Conservation (phyloP, 2,888 invertebrate genomes). For the Dasysyrphus tricinctus region DNA sequence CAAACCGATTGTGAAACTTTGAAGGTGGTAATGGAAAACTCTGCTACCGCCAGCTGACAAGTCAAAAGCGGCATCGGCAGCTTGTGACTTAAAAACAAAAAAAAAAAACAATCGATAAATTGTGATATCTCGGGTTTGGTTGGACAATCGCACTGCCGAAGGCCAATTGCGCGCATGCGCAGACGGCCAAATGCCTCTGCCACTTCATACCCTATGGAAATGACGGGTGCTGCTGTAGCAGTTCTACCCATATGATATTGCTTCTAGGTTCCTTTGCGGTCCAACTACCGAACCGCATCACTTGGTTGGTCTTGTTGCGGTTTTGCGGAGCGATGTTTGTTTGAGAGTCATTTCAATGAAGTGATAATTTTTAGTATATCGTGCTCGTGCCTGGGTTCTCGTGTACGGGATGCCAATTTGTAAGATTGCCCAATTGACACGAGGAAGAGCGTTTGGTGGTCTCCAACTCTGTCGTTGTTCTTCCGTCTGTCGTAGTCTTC, state of each 20-base stretch:
- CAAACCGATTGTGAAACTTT: conserved; percentile 39
- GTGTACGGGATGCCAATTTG: conserved; percentile 78
- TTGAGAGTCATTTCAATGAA: conserved; percentile 82
- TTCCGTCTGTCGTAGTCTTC: conserved; percentile 14
- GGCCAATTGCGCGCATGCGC: conserved; percentile 55
- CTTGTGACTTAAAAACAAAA: conserved; percentile 10
- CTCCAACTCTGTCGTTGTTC: no score
- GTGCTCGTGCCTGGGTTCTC: conserved; percentile 75
- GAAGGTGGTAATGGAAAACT: conserved; percentile 40
- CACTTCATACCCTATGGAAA: conserved; percentile 27
- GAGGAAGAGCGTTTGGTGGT: conserved; percentile 66
- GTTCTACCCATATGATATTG: background rate
- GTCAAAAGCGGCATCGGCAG: conserved; percentile 28
- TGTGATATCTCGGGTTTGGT: conserved; percentile 58
- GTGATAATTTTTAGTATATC: conserved; percentile 80
- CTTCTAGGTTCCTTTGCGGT: conserved; percentile 43
- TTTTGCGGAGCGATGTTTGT: conserved; percentile 33
- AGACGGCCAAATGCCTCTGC: conserved; percentile 24
- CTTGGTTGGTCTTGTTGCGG: conserved; percentile 12
- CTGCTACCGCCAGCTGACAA: conserved; percentile 41
- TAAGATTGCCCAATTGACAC: conserved; percentile 81
- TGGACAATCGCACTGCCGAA: conserved; percentile 45
- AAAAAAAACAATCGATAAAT: conserved; percentile 66
- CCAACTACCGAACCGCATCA: background rate
- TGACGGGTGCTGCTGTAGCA: conserved; percentile 2